These are phyloP conservation scores for Rhabdomys dilectus DNA, from an alignment of 2,113 vertebrate species.

Conservation along the genomic window DNA sequence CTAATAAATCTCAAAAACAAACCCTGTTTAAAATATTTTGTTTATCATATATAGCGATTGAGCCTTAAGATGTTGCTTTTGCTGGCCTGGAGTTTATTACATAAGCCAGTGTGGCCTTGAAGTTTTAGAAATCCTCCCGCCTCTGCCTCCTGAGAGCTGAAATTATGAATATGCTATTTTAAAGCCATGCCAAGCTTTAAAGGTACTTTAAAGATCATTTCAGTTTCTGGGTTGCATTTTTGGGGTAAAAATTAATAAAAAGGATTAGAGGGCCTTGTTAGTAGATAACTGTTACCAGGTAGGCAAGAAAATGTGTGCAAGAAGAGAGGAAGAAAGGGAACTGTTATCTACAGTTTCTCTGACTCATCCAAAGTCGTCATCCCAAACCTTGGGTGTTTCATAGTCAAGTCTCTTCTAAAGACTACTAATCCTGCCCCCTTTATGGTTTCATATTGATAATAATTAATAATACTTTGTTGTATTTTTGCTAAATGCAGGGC, in stretches of 20 bases:
- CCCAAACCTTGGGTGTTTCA: background rate
- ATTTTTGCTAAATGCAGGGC: background rate
- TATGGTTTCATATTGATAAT: background rate
- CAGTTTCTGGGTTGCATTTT: background rate
- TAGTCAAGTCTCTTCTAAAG: conserved; percentile 2
- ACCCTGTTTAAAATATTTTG: background rate
- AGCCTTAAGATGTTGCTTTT: background rate
- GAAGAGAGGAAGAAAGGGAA: background rate
- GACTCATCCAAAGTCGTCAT: background rate
- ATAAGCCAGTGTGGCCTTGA: background rate
- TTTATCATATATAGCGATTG: background rate
- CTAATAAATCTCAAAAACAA: background rate
- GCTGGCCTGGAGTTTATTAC: background rate
- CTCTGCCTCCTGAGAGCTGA: background rate
- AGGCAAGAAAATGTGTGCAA: background rate
- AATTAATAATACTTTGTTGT: background rate
- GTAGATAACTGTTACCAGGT: background rate
- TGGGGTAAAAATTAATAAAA: background rate
- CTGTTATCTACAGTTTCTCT: background rate
- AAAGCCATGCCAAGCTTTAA: background rate
- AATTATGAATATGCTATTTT: background rate
- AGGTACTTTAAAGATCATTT: conserved; percentile 33
- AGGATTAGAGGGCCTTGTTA: background rate
- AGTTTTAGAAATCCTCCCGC: background rate
- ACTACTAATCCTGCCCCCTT: background rate